Percentiles rank a stretch among this genome's conserved stretches.
These are phyloP conservation scores for Hanleya hanleyi DNA, from an alignment of 2,888 invertebrate genomes.

Conservation along the genomic window DNA sequence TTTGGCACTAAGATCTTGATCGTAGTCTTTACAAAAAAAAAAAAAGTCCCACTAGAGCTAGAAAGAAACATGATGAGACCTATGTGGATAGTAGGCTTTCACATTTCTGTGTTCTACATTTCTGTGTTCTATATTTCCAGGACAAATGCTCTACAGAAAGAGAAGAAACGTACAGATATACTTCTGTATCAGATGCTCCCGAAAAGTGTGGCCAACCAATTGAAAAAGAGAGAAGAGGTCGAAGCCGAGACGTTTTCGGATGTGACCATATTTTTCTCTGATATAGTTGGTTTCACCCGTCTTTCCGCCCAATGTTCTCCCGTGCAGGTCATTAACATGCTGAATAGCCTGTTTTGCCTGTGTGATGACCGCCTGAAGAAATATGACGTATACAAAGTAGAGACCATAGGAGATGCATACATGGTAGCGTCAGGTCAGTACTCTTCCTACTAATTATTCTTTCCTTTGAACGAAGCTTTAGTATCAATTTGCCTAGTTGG, in stretches of 20 bases:
- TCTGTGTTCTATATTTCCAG: background rate
- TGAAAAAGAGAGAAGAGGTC: slow-evolving; percentile 60
- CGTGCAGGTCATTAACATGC: slow-evolving; percentile 42
- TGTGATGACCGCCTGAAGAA: slow-evolving; percentile 42
- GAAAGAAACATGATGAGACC: no score
- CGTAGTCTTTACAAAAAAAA: no score
- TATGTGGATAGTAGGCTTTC: no score
- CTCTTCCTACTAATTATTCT: background rate
- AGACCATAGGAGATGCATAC: slow-evolving; percentile 51
- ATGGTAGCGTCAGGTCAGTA: slow-evolving; percentile 51
- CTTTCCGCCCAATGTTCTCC: slow-evolving; percentile 63
- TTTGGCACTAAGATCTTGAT: no score
- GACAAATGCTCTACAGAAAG: slow-evolving; percentile 61
- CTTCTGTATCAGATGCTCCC: slow-evolving; percentile 70
- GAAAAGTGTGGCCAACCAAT: slow-evolving; percentile 65
- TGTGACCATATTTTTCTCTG: slow-evolving; percentile 66
- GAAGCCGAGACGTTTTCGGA: slow-evolving; percentile 58
- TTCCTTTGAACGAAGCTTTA: no score
- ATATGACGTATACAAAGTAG: slow-evolving; percentile 48
- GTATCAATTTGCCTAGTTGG: no score
- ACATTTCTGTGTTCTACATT: no score
- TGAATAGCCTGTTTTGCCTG: slow-evolving; percentile 41
- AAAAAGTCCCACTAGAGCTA: no score
- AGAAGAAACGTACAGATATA: slow-evolving; percentile 64
- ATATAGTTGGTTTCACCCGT: slow-evolving; percentile 65